Evolutionary conservation across 2,797 vertebrate genomes (phyloP), one percentile per base, ranked within the genome.

Genomic region (Chiroxiphia lanceolata): DNA sequence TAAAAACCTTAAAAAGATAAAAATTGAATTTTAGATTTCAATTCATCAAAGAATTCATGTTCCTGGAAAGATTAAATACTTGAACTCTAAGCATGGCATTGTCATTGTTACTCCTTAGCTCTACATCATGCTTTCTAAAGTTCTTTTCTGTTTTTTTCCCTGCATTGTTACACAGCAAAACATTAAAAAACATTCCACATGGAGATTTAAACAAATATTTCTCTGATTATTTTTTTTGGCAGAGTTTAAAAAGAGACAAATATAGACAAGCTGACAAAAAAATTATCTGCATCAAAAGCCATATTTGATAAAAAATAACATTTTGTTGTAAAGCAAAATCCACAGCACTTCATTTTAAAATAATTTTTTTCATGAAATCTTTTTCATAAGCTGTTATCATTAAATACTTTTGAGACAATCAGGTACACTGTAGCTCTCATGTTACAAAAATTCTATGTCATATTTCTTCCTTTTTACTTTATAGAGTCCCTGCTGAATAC

Each of bases 301-400:
- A 5, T 5, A n/a, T 36, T 59, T 67, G 15, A 27, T 48, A 57
- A 84, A 67, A 74, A 27, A 12, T 18, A 2, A 2, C 18, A n/a
- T 56, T 64, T 59, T 54, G 0, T 9, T 23, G 3, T 64, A 64
- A 81, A 83, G 22, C 25, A 38, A 74, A 70, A 56, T n/a, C 15
- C 0, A 1, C 10, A 60, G 6, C 3, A 27, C 38, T 80, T 53
- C 1, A 47, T 74, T 87, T 82, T 17, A 33, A 80, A 78, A 44
- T 53, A 51, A 51, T 31, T 42, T 0, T 26, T 87, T 26, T 42
- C 2, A 1, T 40, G 3, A 68, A 74, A 75, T n/a, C 0, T 2
- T 47, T 64, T 34, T 38, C 21, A 64, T 8, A 78, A 44, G n/a
- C 56, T 40, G 7, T 33, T 78, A 9, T 34, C 12, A 48, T 60